Evolutionary conservation across 2,888 invertebrate genomes (phyloP), one percentile per base, ranked within the genome.

Genomic region (Perithous albicinctus): DNA sequence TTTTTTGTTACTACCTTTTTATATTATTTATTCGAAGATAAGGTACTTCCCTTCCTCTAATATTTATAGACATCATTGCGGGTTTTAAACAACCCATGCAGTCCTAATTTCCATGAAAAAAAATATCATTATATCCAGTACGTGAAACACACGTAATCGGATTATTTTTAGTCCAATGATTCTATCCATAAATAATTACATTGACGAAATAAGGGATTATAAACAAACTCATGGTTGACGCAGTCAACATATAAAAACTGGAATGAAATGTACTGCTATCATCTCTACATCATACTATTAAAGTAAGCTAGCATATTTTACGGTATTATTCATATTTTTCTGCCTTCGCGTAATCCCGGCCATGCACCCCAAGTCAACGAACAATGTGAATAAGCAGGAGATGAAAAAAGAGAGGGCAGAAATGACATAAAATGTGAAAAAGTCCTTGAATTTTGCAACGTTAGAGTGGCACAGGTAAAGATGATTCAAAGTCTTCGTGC

Each of bases 371-470:
- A 20, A 67, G 10, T n/a, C 18, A 66, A 46, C 32, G 67, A 59
- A 69, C 35, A 76, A 61, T 38, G 10, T 38, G 23, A 12, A n/a
- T 23, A 29, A 23, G 32, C n/a, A 3, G 10, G 23, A 20, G 23
- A 26, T n/a, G 35, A 61, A 67, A 43, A 29, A n/a, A 6, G 23
- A 29, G 59, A 29, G 46, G 12, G 12, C 43, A 12, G 12, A 35
- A 32, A 35, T 3, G 56, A 29, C 18, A 10, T 4, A 32, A 51
- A 23, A 48, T 6, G 26, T 41, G 61, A 15, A 48, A 73, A 73
- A 23, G 10, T 23, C 10, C 15, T 64, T 64, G 54, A 18, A 74
- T 64, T 78, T 64, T 64, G 12, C 23, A 64, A 64, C 23, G 63
- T 56, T 26, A 48, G 43, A 70, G 56, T 64, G 78, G n/a, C 23